These are phyloP conservation scores for Chaenogobius annularis DNA, from an alignment of 2,113 vertebrate genomes.

Conservation along the genomic window DNA sequence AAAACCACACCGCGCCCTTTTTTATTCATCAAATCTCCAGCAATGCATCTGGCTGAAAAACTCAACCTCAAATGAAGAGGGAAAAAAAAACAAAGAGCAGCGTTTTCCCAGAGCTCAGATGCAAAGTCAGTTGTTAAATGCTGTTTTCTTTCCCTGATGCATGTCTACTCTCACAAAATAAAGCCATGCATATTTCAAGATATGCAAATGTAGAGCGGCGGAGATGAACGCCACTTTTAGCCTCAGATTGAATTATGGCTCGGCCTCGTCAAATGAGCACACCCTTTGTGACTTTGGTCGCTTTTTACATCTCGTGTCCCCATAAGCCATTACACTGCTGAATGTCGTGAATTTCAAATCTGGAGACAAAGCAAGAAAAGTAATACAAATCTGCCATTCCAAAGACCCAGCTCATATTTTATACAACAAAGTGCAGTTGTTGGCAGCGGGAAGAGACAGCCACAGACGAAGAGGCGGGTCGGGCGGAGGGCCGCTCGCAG, in stretches of 20 bases:
- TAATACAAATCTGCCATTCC: constrained; percentile 26
- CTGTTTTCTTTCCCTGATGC: constrained; percentile 16
- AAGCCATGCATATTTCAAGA: constrained; percentile 74
- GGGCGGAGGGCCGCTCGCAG: neutral
- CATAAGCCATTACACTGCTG: constrained; percentile 46
- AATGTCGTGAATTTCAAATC: constrained; percentile 61
- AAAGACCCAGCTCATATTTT: constrained; percentile 62
- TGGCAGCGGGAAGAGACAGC: constrained; percentile 24
- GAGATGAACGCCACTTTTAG: constrained; percentile 75
- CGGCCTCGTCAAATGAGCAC: constrained; percentile 71
- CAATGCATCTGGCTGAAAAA: constrained; percentile 13
- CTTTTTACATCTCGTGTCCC: constrained; percentile 38
- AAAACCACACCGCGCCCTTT: constrained; percentile 5
- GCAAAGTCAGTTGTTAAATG: constrained; percentile 45
- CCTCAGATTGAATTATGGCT: constrained; percentile 75
- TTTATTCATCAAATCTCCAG: constrained; percentile 4
- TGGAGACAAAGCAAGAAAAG: constrained; percentile 41
- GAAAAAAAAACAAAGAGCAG: neutral
- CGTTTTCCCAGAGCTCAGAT: constrained; percentile 26
- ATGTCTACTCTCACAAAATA: constrained; percentile 72
- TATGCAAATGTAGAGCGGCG: constrained; percentile 69
- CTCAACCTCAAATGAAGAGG: constrained; percentile 7
- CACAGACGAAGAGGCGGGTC: neutral
- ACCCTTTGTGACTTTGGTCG: constrained; percentile 44
- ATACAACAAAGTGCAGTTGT: constrained; percentile 63